Base-by-base conservation (phyloP, 2,797 vertebrate species). In the Pseudochaenichthys georgianus region DNA sequence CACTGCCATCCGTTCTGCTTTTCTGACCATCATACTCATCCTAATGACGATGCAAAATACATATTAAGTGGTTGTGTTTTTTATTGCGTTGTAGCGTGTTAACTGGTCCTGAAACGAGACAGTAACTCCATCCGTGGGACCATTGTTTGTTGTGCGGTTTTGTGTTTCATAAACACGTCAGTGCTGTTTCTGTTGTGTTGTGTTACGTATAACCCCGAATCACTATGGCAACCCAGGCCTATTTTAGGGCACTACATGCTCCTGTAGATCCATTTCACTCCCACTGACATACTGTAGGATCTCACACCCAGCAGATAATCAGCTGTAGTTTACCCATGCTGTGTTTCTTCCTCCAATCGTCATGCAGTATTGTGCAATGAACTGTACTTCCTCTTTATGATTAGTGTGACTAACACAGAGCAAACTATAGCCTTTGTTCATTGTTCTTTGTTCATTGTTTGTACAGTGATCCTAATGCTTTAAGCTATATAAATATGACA, bases 201-300 rank as follows among this genome's bases (percentile, higher is more conserved):
- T 58, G 70, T 77, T 69, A 67, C 58, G 34, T 53, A 72, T 60
- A 43, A 76, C 67, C 78, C 62, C 50, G 50, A 78, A 81, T 91
- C 83, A 50, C 89, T 69, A 88, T 91, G 75, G 83, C 81, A 89
- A 88, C 77, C 67, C 68, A 53, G 52, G 41, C 77, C 68, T 84
- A 68, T 89, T 88, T 86, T 65, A 23, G 58, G 80, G 77, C 45
- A 47, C 54, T 61, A 46, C 62, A 55, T 83, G 47, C 76, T 70
- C 34, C 63, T 51, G 28, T 87, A 65, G 59, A 82, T 82, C 54
- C 57, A 43, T 85, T 79, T 74, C 60, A 71, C 65, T 67, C 59
- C 60, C 63, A 46, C 45, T 59, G 11, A 69, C 38, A 57, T 77
- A 61, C 17, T 67, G 64, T 73, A 59, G 54, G 70, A 67, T 55